Percentiles rank a stretch among this genome's conserved stretches.
These are phyloP conservation scores for Cyclina sinensis DNA, from an alignment of 1,140 invertebrate species.

Conservation along the genomic window DNA sequence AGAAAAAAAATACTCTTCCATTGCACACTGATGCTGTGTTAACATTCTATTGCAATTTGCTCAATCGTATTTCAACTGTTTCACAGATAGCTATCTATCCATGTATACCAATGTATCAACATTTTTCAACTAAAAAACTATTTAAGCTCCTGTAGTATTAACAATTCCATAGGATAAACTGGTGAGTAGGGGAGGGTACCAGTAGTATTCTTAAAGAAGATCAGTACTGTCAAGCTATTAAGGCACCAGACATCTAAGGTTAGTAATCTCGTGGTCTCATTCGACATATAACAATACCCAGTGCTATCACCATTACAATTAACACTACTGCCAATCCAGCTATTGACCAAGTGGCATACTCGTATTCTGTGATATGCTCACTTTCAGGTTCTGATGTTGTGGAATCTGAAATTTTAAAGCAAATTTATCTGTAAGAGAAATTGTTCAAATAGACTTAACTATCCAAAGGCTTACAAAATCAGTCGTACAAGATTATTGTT, in stretches of 20 bases:
- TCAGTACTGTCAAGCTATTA: not conserved
- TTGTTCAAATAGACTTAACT: too few species aligned
- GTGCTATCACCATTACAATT: slow-evolving; percentile 67
- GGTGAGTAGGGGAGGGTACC: not conserved
- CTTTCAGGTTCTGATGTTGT: slow-evolving; percentile 12
- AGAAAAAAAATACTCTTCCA: too few species aligned
- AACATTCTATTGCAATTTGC: too few species aligned
- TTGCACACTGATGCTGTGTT: too few species aligned
- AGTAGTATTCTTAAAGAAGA: not conserved
- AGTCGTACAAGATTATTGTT: too few species aligned
- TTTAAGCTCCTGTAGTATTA: not conserved
- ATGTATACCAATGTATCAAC: not conserved
- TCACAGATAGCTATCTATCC: not conserved
- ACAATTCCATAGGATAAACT: not conserved
- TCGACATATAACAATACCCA: slow-evolving; percentile 70
- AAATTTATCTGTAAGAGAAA: too few species aligned
- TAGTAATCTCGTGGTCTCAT: slow-evolving; percentile 63
- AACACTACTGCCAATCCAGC: slow-evolving; percentile 69
- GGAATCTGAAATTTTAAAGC: slow-evolving; percentile 50
- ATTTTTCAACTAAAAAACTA: not conserved
- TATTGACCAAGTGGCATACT: slow-evolving; percentile 75
- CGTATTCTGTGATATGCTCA: slow-evolving; percentile 47
- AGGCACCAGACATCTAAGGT: not conserved
- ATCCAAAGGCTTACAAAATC: too few species aligned
- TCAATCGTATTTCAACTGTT: too few species aligned